Conservation (phyloP, 2,888 invertebrate species). For the Sycophila texana region DNA sequence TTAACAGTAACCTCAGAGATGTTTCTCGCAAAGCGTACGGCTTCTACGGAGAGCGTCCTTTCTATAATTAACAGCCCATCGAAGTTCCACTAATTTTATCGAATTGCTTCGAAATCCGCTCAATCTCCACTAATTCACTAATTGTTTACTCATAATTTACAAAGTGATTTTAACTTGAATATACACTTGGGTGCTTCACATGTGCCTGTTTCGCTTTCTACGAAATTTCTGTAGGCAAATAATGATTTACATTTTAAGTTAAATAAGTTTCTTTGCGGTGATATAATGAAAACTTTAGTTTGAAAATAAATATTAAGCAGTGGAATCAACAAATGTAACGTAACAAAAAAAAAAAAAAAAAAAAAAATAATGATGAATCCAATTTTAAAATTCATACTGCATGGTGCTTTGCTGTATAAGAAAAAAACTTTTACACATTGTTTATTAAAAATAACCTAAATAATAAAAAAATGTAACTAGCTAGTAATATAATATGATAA, state of each 20-base stretch:
- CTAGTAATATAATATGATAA: no score
- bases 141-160: slow-evolving; percentile 2
- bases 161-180: no score
- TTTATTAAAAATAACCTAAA: background rate
- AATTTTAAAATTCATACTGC: background rate
- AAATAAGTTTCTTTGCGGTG: no score
- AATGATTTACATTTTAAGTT: no score
- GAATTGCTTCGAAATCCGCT: slow-evolving; percentile 27
- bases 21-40: slow-evolving; percentile 37
- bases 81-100: slow-evolving; percentile 29
- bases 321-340: no score
- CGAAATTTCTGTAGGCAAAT: no score
- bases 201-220: no score
- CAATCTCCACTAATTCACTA: slow-evolving; percentile 38
- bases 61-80: slow-evolving; percentile 43
- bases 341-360: no score
- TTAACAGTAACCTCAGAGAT: slow-evolving; percentile 58
- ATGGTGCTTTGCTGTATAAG: background rate
- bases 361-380: background rate
- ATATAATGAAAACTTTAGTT: no score
- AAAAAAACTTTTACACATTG: background rate
- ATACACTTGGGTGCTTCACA: no score
- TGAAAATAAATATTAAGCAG: no score
- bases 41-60: slow-evolving; percentile 40
- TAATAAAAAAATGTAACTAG: no score